Conservation (phyloP, 2,888 invertebrate genomes). For the Drosophila quasianomalipes region DNA sequence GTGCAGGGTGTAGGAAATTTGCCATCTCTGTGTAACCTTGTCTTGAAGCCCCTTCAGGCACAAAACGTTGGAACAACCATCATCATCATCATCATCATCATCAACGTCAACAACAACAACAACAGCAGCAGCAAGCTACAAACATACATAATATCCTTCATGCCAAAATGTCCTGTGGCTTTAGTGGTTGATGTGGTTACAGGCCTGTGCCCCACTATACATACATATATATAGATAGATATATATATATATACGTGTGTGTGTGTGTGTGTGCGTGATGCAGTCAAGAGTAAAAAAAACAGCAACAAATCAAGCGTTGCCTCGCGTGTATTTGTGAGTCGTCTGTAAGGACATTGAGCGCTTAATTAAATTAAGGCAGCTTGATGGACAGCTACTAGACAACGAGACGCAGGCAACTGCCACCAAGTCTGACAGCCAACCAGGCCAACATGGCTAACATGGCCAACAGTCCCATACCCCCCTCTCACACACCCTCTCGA, state of each 20-base stretch:
- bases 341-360: slow-evolving; percentile 77
- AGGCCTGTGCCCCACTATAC: slow-evolving; percentile 53
- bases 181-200: slow-evolving; percentile 68
- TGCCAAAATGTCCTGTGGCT: slow-evolving; percentile 77
- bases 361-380: slow-evolving; percentile 78
- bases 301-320: slow-evolving; percentile 75
- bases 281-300: slow-evolving; percentile 79
- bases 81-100: slow-evolving; percentile 21
- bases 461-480: not conserved
- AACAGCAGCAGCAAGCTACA: slow-evolving; percentile 21
- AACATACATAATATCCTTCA: slow-evolving; percentile 71
- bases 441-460: not conserved
- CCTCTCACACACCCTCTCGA: not conserved
- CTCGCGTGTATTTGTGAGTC: slow-evolving; percentile 47
- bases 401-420: slow-evolving; percentile 49
- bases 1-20: slow-evolving; percentile 48
- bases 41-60: slow-evolving; percentile 58
- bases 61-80: slow-evolving; percentile 45
- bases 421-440: slow-evolving; percentile 28
- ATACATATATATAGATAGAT: slow-evolving; percentile 8
- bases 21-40: slow-evolving; percentile 72
- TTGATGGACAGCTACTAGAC: slow-evolving; percentile 81
- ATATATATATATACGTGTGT: slow-evolving; percentile 11
- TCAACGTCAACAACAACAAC: slow-evolving; percentile 6
- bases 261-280: slow-evolving; percentile 49